Evolutionary conservation across 2,888 invertebrate genomes (phyloP).

Genomic region (Dolichomitus sp.): DNA sequence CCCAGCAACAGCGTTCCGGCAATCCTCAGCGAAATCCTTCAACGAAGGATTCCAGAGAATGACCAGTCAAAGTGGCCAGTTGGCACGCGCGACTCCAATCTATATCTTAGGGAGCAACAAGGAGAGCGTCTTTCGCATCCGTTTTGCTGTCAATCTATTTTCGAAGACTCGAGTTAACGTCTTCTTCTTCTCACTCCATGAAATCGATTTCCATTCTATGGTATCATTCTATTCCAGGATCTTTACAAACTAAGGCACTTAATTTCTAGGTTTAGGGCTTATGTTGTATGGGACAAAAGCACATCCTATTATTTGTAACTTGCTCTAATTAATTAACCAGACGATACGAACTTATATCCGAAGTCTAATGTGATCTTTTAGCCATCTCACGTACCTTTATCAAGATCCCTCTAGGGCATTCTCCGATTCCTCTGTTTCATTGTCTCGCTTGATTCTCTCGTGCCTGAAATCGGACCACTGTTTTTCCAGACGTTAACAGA

Average conservation of each 20-base stretch:
- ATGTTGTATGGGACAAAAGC: not conserved
- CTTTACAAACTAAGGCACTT: not conserved
- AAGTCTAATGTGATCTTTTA: not conserved
- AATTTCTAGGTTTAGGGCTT: not conserved
- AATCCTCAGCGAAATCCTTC: conserved; percentile 37
- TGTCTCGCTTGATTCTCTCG: not conserved
- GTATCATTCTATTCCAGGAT: not conserved
- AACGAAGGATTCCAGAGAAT: conserved; percentile 46
- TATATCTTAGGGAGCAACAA: conserved; percentile 2
- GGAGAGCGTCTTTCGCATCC: not conserved
- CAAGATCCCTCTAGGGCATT: not conserved
- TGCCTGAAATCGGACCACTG: not conserved
- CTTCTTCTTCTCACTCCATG: not conserved
- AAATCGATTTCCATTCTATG: not conserved
- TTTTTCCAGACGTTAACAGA: not conserved
- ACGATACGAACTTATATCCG: not conserved
- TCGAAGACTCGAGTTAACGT: conserved; percentile 1
- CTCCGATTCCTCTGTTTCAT: not conserved
- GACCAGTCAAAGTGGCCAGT: conserved; percentile 48
- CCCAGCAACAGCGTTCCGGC: not conserved
- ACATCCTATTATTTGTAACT: conserved; percentile 16
- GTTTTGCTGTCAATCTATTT: conserved; percentile 22
- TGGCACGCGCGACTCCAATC: conserved; percentile 8
- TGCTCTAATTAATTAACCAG: conserved; percentile 1
- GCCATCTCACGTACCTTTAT: not conserved